Evolutionary conservation across 2,113 vertebrate genomes (phyloP).

Genomic region (Myanophis thanlyinensis): DNA sequence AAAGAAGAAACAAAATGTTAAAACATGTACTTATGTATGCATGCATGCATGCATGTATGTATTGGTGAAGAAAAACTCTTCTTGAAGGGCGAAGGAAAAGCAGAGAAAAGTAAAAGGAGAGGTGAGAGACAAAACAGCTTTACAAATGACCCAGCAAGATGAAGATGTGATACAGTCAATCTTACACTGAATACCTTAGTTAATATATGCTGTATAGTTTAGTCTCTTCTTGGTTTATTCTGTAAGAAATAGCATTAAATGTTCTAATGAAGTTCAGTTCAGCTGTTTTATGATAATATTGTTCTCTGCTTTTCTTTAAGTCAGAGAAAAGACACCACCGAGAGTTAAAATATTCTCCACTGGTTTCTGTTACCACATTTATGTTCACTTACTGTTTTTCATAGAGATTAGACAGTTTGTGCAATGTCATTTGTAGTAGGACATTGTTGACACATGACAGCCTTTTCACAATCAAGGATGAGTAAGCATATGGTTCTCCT

Average conservation of each 20-base stretch:
- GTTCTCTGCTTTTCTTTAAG: background rate
- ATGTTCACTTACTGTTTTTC: background rate
- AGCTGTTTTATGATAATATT: background rate
- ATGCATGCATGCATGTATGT: background rate
- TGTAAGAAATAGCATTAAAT: background rate
- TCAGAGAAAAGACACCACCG: background rate
- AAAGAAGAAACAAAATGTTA: background rate
- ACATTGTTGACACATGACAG: background rate
- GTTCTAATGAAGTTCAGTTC: background rate
- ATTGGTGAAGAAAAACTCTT: background rate
- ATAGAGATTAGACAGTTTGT: background rate
- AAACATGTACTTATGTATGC: background rate
- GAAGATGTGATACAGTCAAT: background rate
- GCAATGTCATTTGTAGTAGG: background rate
- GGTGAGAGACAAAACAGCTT: background rate
- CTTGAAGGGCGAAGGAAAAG: background rate
- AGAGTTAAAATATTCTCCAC: background rate
- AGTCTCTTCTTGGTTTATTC: background rate
- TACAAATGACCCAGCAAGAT: background rate
- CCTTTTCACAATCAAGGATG: background rate
- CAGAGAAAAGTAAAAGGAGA: background rate
- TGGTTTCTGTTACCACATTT: background rate
- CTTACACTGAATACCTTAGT: background rate
- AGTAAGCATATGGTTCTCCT: background rate
- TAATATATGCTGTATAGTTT: background rate